Base-by-base conservation (phyloP, 2,888 invertebrate genomes). In the Subacronicta megacephala region DNA sequence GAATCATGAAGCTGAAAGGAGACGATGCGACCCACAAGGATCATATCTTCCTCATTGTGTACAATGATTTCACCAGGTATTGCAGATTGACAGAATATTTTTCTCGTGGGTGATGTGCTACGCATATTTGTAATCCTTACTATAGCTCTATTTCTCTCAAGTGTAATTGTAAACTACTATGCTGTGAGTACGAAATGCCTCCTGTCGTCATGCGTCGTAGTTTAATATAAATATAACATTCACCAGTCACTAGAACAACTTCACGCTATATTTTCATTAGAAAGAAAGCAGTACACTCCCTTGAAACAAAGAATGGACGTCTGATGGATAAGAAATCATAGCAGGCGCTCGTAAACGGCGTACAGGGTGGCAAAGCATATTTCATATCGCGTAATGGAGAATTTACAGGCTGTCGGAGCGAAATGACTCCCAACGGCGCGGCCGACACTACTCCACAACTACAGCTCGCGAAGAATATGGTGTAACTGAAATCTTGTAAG, bases 351-450 rank as follows among this genome's bases (percentile, higher is more conserved):
- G 88, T 89, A 89, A 91, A 88, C 82, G 84, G 80, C 64, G 77
- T 61, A 75, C 77, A 77, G 81, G 85, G 84, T 83, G 81, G 82
- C 68, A 77, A 76, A 85, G 87, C 90, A 93, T 94, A 94, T 94
- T 91, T 94, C 94, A 94, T 94, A 94, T 90, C 91, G 88, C 84
- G 92, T 94, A 94, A 94, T 94, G 92, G 92, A 85, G 92, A 94
- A 94, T 94, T 94, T 94, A 94, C 94, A 94, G 91, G 91, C 93
- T 93, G 94, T 93, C 94, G 85, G 91, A 75, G 61, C 81, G 90
- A 84, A 94, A 94, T 93, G 93, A 93, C 91, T 93, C 94, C 94
- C 94, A 85, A 83, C 83, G 93, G 93, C 88, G 84, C 75, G 78
- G 83, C 84, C 66, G 82, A 77, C 81, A 77, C 80, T 77, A 78